phyloP scores from a whole-genome alignment of 2,888 invertebrate species.

The Macrosoma leucophasiata region DNA sequence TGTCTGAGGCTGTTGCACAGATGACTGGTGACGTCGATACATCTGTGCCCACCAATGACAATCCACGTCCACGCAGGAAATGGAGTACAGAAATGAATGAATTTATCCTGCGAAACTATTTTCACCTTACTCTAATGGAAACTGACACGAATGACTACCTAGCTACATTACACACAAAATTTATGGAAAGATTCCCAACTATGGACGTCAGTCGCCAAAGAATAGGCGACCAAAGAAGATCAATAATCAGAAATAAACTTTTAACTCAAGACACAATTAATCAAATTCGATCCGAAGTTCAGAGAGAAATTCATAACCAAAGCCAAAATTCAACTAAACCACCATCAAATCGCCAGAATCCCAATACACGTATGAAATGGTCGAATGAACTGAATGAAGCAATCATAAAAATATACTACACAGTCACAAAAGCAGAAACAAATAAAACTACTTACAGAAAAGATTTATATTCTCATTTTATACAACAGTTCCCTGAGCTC shows the following conservation, averaged over 20 bases:
- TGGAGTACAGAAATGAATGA: constrained; percentile 17
- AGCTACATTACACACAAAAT: constrained; percentile 16
- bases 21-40: constrained; percentile 8
- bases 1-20: constrained; percentile 12
- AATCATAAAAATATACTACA: constrained; percentile 12
- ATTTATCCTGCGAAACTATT: constrained; percentile 18
- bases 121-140: constrained; percentile 7
- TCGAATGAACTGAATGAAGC: constrained; percentile 15
- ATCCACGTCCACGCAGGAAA: constrained; percentile 13
- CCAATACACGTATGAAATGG: constrained; percentile 17
- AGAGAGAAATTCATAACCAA: neutral
- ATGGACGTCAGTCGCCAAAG: constrained; percentile 22
- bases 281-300: constrained; percentile 4
- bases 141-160: constrained; percentile 10
- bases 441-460: constrained; percentile 15
- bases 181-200: constrained; percentile 17
- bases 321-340: neutral
- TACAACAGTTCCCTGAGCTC: constrained; percentile 10
- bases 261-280: constrained; percentile 7
- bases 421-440: constrained; percentile 15
- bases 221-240: constrained; percentile 23
- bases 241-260: constrained; percentile 20
- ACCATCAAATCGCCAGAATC: constrained; percentile 1
- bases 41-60: constrained; percentile 16
- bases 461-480: constrained; percentile 11